phyloP scores from a whole-genome alignment of 2,888 invertebrate species.

The Hermodice carunculata region DNA sequence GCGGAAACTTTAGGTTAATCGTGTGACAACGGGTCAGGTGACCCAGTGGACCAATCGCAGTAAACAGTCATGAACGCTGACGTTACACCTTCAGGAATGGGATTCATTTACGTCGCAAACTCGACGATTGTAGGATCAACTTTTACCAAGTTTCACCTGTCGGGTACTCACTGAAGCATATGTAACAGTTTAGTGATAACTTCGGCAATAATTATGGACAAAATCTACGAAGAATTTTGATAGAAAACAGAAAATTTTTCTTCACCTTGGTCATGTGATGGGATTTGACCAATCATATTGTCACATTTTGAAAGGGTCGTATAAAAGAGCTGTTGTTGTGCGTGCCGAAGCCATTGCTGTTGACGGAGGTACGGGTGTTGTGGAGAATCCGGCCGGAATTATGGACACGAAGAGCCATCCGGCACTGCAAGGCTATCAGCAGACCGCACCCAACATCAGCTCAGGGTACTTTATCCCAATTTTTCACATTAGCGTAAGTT shows the following conservation, averaged over 20 bases:
- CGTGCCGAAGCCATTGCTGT: conserved; percentile 53
- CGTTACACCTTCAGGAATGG: conserved; percentile 12
- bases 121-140: no score
- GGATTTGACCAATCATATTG: conserved; percentile 60
- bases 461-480: conserved; percentile 71
- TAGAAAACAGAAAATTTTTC: background rate
- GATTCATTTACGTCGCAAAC: conserved; percentile 10
- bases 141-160: no score
- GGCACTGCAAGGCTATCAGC: conserved; percentile 70
- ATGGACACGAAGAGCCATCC: conserved; percentile 73
- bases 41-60: conserved; percentile 26
- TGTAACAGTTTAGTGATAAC: no score
- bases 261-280: conserved; percentile 19
- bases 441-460: conserved; percentile 69
- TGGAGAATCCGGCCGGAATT: conserved; percentile 60
- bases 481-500: no score
- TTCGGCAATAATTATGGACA: no score
- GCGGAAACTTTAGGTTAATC: background rate
- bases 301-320: conserved; percentile 53
- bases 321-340: conserved; percentile 48
- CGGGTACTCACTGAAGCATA: no score
- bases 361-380: conserved; percentile 54
- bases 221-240: no score
- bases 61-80: conserved; percentile 26
- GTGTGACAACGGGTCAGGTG: conserved; percentile 38